Base-by-base conservation (phyloP, 1,140 invertebrate genomes). In the Nymphalis io region DNA sequence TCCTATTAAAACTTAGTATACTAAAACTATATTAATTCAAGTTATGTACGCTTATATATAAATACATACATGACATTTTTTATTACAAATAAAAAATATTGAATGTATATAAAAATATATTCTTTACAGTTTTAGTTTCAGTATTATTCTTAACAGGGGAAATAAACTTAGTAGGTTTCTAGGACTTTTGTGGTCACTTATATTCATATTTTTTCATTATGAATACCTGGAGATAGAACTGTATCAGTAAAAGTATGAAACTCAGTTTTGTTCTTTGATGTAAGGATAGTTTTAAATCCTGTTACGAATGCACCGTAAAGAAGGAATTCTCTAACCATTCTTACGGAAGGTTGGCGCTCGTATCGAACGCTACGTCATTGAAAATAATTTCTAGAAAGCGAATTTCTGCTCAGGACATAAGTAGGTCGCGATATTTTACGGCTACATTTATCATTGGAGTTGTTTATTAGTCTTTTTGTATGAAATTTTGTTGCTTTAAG, bases 371-470 rank as follows among this genome's bases (percentile, higher is more conserved):
- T 60, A 63, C 74, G 75, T 60, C 60, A 80, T 83, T 81, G 79
- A 84, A 81, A 84, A 84, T 88, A 75, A 86, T 86, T 84, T 81
- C 80, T 77, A 74, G 62, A 76, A 78, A 80, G 78, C 62, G 78
- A 81, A 77, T 81, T 75, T 81, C 80, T 85, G 86, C 67, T 70
- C 46, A 13, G 33, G 85, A 87, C 85, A 80, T 81, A 87, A 85
- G 68, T 86, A 81, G 86, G 86, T 85, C 85, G 78, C 74, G 79
- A 66, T 83, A 76, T 81, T 88, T 85, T 83, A 83, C 77, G 71
- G 80, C 71, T 66, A 75, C 72, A 74, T 74, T 79, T 81, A 76
- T 76, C 78, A 75, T 70, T 69, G 58, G 58, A 66, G 60, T 73
- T 67, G 69, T 60, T 76, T 72, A 51, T 60, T 81, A 72, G 67